Evolutionary conservation across 1,140 invertebrate species (phyloP), one percentile per base, ranked within the genome.

Genomic region (Leptestheria dahalacensis): DNA sequence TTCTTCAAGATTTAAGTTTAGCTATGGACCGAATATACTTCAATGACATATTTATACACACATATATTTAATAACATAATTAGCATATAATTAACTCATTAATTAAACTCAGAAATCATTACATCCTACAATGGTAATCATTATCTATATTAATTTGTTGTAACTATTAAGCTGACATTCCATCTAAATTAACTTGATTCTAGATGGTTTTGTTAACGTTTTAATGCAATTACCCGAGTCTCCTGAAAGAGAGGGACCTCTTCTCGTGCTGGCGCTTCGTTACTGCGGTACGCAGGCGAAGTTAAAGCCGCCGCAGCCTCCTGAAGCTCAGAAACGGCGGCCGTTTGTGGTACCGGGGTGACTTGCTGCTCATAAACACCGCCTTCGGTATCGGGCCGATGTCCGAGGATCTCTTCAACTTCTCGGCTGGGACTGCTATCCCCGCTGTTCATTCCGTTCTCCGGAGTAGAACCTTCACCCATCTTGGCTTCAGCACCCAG

Each of bases 371-470:
- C 53, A 10, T 41, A 41, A 6, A 55, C 21, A 2, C 26, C 26
- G 53, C 53, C 53, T 55, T 55, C 53, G 12, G 53, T 55, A 25
- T 51, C 9, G 3, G 50, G 50, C 46, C 51, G 47, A 23, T 80
- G 72, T 12, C 82, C 82, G 59, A 87, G 68, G 52, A 87, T 86
- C 70, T 87, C 82, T 67, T 84, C 78, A 1, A 92, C 88, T 73
- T 92, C 88, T 60, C 87, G 77, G 64, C 88, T 90, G 6, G 89
- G 88, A 69, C 85, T 88, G 46, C 85, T 87, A 25, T 85, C 83
- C 6, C 82, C 83, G 58, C 82, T 83, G 6, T 57, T 20, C 57
- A 65, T 4, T 41, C 60, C 12, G 62, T 59, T 15, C 61, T 64
- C 29, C 10, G 64, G 62, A n/a, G 63, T 52, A 24, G 61, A 60